A percentile compares a stretch with the other conserved stretches of the same genome.
phyloP scores from a whole-genome alignment of 2,888 invertebrate genomes.

The Pollenia amentaria region DNA sequence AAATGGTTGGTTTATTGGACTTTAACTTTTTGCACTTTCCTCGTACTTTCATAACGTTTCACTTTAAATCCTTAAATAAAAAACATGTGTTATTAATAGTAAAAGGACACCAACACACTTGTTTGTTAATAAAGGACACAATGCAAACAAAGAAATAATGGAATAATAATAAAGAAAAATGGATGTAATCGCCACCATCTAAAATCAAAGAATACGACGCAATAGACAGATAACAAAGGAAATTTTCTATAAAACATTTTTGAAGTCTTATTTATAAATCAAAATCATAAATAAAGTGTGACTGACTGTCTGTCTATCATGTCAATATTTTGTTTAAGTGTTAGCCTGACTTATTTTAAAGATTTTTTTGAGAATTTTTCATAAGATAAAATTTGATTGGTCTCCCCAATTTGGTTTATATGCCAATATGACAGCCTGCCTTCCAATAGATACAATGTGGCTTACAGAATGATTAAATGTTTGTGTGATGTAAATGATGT shows the following conservation, averaged over 20 bases:
- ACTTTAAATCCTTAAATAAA: background rate
- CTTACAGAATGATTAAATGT: background rate
- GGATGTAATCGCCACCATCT: background rate
- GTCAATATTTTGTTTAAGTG: background rate
- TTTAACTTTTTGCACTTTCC: background rate
- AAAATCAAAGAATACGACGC: background rate
- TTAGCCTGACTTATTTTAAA: background rate
- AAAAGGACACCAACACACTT: constrained; percentile 32
- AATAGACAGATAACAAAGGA: background rate
- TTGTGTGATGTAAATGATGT: background rate
- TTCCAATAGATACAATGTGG: constrained; percentile 21
- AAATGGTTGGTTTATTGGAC: no score
- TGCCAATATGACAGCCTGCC: constrained; percentile 39
- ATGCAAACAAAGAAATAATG: background rate
- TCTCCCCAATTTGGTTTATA: constrained; percentile 9
- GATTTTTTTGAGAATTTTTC: constrained; percentile 28
- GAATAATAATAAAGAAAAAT: background rate
- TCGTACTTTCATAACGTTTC: background rate
- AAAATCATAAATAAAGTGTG: constrained; percentile 1
- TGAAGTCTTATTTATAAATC: constrained; percentile 18
- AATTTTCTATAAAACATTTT: constrained; percentile 13
- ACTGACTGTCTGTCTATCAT: background rate
- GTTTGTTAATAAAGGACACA: constrained; percentile 30
- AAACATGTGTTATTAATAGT: constrained; percentile 52
- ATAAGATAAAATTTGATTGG: constrained; percentile 55